Conservation (phyloP, 1,140 invertebrate genomes). For the Zaprionus inermis region DNA sequence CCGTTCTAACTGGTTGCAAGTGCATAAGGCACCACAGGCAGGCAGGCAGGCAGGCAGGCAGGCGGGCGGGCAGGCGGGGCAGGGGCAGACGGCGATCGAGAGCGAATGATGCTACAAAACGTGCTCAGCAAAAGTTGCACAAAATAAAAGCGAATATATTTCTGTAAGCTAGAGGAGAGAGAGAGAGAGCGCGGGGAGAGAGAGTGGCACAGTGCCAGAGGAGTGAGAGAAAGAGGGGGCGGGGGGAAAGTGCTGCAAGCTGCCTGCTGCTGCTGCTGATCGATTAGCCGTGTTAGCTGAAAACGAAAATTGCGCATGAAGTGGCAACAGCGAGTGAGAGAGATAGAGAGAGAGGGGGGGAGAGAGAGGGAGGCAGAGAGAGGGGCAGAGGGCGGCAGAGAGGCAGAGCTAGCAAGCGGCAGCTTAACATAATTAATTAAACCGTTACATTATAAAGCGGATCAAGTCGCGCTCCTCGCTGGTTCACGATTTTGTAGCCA, state of each 20-base stretch:
- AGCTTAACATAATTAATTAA: conserved; percentile 83
- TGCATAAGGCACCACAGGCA: conserved; percentile 41
- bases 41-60: neutral
- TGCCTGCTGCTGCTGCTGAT: conserved; percentile 53
- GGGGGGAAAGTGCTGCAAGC: neutral
- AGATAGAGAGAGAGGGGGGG: neutral
- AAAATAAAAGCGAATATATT: conserved; percentile 40
- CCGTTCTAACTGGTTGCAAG: conserved; percentile 56
- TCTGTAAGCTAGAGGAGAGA: neutral
- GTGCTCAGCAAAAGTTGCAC: conserved; percentile 42
- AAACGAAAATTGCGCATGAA: conserved; percentile 81
- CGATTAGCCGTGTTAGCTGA: conserved; percentile 73
- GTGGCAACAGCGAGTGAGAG: conserved; percentile 63
- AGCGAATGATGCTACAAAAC: conserved; percentile 42
- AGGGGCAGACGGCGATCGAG: neutral
- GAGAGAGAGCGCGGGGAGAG: neutral
- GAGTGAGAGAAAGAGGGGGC: neutral
- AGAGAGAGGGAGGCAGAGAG: neutral
- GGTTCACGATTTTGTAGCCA: conserved; percentile 70
- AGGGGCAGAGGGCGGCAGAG: neutral
- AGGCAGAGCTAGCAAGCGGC: conserved; percentile 2
- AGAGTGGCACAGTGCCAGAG: neutral
- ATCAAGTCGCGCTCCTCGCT: conserved; percentile 63
- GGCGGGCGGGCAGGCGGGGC: neutral
- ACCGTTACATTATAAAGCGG: conserved; percentile 84